phyloP scores from a whole-genome alignment of 2,888 invertebrate species.

The Noctua fimbriata region DNA sequence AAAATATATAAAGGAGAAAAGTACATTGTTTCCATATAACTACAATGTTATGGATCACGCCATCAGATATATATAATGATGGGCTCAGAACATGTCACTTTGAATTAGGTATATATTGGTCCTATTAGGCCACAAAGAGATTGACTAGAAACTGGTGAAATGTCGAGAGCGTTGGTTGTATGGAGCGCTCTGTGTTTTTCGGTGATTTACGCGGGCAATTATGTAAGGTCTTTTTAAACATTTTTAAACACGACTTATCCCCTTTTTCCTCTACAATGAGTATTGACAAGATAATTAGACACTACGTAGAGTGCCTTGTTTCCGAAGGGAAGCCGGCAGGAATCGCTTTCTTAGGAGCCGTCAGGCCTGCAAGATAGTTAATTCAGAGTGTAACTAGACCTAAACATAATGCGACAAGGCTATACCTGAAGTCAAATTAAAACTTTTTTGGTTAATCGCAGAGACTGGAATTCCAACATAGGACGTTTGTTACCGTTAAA shows the following conservation, averaged over 20 bases:
- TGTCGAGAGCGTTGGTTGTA: slow-evolving; percentile 33
- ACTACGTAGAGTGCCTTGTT: too few species aligned
- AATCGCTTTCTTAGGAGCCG: too few species aligned
- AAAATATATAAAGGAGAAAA: slow-evolving; percentile 13
- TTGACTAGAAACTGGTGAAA: slow-evolving; percentile 15
- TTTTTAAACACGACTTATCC: not conserved
- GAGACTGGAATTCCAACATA: not conserved
- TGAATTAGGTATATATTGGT: slow-evolving; percentile 25
- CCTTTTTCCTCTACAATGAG: not conserved
- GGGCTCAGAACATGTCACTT: slow-evolving; percentile 9
- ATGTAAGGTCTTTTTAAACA: not conserved
- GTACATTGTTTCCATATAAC: not conserved
- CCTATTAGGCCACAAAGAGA: not conserved
- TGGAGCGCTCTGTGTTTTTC: not conserved
- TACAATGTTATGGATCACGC: slow-evolving; percentile 27
- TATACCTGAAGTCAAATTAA: not conserved
- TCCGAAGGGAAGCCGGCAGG: too few species aligned
- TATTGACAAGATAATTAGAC: not conserved
- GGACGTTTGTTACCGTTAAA: not conserved
- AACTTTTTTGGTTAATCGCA: not conserved
- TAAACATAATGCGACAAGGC: not conserved
- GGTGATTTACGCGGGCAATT: slow-evolving; percentile 5
- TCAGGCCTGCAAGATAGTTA: not conserved
- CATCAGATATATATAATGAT: slow-evolving; percentile 32
- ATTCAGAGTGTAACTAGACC: not conserved